These are phyloP conservation scores for Dicycla oo DNA, from an alignment of 2,888 invertebrate species.

Conservation along the genomic window DNA sequence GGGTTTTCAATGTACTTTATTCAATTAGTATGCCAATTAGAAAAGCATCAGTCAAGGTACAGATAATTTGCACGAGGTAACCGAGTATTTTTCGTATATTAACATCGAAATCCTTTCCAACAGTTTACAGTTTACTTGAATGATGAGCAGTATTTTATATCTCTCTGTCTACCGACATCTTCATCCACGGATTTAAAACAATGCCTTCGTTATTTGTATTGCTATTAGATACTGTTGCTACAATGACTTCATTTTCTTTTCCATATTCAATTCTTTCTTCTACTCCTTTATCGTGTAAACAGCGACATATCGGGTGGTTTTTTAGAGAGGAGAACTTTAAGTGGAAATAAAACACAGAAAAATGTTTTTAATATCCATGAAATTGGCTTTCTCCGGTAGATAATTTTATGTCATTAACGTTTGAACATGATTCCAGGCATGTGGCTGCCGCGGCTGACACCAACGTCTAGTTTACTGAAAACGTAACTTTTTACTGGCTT, in stretches of 20 bases:
- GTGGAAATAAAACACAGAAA: too few species aligned
- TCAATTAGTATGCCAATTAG: slow-evolving; percentile 6
- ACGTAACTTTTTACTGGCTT: too few species aligned
- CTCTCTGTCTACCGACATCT: not conserved
- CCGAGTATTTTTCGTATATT: not conserved
- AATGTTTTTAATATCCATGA: too few species aligned
- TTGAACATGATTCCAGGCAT: too few species aligned
- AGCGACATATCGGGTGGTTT: too few species aligned
- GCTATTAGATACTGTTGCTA: not conserved
- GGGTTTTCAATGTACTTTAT: slow-evolving; percentile 4
- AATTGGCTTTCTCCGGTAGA: too few species aligned
- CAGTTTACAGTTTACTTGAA: not conserved
- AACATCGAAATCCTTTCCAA: not conserved
- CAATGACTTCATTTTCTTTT: not conserved
- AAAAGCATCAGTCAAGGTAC: not conserved
- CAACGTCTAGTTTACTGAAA: too few species aligned
- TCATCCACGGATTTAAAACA: not conserved
- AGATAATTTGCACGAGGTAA: not conserved
- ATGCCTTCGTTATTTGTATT: not conserved
- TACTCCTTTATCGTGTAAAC: not conserved
- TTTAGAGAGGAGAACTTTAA: too few species aligned
- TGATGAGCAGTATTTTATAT: not conserved
- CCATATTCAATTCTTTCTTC: not conserved
- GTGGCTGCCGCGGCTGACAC: too few species aligned
- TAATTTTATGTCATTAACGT: too few species aligned